Base-by-base conservation (phyloP, 2,113 vertebrate species). In the Pithys albifrons region DNA sequence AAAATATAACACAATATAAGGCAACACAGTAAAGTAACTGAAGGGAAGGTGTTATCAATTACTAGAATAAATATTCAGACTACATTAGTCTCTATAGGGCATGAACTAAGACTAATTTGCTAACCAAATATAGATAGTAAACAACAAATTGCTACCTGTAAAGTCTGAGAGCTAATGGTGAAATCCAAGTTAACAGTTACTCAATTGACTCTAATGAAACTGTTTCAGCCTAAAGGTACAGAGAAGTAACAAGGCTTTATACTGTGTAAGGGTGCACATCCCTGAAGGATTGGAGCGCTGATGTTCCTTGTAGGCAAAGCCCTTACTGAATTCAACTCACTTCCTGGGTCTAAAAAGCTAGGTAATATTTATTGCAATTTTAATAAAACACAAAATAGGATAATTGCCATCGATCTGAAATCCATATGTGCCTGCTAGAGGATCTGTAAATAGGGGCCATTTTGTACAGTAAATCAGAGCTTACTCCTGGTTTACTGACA, bases 221-320 rank as follows among this genome's bases (percentile, higher is more conserved):
- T 37, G 28, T 51, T 91, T 72, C 57, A 76, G 17, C 14, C 55
- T 64, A 46, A 75, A 72, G 17, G 11, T 71, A 19, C 5, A 6
- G 9, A 58, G 45, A 58, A 16, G 14, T 70, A 81, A 28, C 20
- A 57, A 85, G 25, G 11, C 49, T 76, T 58, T 69, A 7, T 46
- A 41, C 14, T 70, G 43, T 31, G 22, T 84, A 73, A 41, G 20
- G 54, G 1, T 33, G 23, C 10, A 2, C 14, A 45, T 27, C 23
- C 43, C 2, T 0, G 16, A 37, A 28, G 17, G 12, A 25, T 28
- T 5, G 3, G 7, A 54, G 28, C 12, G 64, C 14, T 7, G 8
- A 29, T 28, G 11, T 17, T 87, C 6, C 9, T 51, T 23, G 7
- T 2, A 29, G 37, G 25, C 15, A 52, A 76, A 52, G 33, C 22